Evolutionary conservation across 1,140 invertebrate species (phyloP).

Genomic region (Drosophila varians): DNA sequence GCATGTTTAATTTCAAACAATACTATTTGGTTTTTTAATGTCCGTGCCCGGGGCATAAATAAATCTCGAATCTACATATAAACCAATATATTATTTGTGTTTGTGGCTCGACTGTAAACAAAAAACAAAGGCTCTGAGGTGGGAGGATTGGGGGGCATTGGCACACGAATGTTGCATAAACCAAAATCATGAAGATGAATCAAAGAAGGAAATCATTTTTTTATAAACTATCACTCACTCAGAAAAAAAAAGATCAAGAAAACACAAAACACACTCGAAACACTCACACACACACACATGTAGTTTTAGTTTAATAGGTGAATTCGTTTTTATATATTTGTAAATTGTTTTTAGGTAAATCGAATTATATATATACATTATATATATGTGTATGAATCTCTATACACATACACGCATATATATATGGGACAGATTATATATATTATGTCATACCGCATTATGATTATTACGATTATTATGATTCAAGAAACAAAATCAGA

Average conservation of each 20-base stretch:
- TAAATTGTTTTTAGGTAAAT: constrained; percentile 83
- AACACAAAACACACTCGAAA: constrained; percentile 19
- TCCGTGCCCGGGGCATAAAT: constrained; percentile 47
- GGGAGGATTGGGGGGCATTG: neutral
- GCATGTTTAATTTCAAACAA: constrained; percentile 51
- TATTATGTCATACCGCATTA: constrained; percentile 73
- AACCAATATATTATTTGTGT: constrained; percentile 65
- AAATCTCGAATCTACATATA: constrained; percentile 34
- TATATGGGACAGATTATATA: constrained; percentile 38
- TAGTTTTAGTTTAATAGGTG: constrained; percentile 72
- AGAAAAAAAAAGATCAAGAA: constrained; percentile 41
- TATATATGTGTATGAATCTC: constrained; percentile 29
- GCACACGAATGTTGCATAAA: constrained; percentile 34
- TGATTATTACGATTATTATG: constrained; percentile 67
- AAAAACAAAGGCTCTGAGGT: constrained; percentile 1
- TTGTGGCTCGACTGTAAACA: constrained; percentile 52
- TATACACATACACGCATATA: constrained; percentile 42
- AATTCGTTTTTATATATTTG: constrained; percentile 83
- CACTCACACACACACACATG: constrained; percentile 37
- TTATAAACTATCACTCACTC: constrained; percentile 54
- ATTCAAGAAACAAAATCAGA: constrained; percentile 47
- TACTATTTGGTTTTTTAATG: constrained; percentile 51
- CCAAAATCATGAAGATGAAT: constrained; percentile 5
- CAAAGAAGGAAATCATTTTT: constrained; percentile 58
- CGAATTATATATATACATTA: constrained; percentile 67